Evolutionary conservation across 2,797 vertebrate species (phyloP), one percentile per base, ranked within the genome.

Genomic region (Triplophysa yarkandensis): DNA sequence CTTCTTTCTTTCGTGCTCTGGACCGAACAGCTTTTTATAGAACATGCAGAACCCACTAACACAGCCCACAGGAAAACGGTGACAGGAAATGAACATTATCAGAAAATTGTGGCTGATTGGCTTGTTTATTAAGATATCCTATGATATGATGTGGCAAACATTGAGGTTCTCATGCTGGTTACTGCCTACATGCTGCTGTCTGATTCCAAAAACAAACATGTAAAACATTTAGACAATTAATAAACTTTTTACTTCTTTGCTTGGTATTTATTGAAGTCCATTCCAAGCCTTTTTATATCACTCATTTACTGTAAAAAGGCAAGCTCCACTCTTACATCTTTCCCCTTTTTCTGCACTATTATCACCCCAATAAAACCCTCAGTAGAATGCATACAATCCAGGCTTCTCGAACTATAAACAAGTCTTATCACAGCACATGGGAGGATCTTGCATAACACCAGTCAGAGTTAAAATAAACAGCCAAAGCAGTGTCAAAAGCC

Each of bases 31-130:
- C 44, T 25, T 14, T 14, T 28, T 21, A 36, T 19, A 44, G 2
- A 58, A 21, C 23, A 8, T 4, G 58, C 16, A 23, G 17, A 58
- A 44, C 39, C 6, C 14, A 69, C 48, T 25, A 39, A 64, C 44
- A 41, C 28, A 6, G 67, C 21, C 9, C 60, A 34, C 25, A 30
- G 23, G 57, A 58, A 41, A 50, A 70, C 68, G 36, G 48, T 43
- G 4, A 60, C 27, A n/a, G 63, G 36, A 64, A 57, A 43, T 66
- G 16, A 55, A 13, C 52, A 44, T 54, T 41, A 67, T 67, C 61
- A 55, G 41, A 60, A 67, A 74, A 74, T 60, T 25, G 11, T 4
- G 25, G 41, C 27, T 58, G 39, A 66, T 34, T 41, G 11, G 23
- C 48, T 30, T 65, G 39, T 55, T 32, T 73, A 41, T 50, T 28